These are phyloP conservation scores for Subacronicta megacephala DNA, from an alignment of 2,888 invertebrate species.

Conservation along the genomic window DNA sequence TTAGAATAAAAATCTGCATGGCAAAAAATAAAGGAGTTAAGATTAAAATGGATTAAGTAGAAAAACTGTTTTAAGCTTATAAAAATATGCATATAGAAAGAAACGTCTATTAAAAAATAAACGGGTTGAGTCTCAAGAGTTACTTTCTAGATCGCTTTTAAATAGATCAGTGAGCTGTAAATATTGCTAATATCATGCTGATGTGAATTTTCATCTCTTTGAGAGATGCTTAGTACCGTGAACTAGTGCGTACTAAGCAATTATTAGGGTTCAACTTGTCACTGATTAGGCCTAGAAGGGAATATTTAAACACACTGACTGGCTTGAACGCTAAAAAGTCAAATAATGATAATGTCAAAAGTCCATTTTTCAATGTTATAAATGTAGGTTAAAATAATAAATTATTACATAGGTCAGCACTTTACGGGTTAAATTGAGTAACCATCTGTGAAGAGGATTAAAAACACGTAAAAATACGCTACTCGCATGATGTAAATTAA, in stretches of 20 bases:
- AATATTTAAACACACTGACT: too few relatives aligned
- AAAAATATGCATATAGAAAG: constrained; percentile 4
- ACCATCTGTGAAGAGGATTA: too few relatives aligned
- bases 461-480: too few relatives aligned
- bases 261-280: constrained; percentile 13
- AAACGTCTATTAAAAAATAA: constrained; percentile 29
- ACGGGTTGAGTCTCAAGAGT: constrained; percentile 5
- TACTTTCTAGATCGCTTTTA: constrained; percentile 18
- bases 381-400: not conserved
- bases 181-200: constrained; percentile 24
- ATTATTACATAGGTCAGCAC: not conserved
- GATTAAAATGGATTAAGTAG: not conserved
- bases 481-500: too few relatives aligned
- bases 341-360: not conserved
- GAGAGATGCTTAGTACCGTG: constrained; percentile 9
- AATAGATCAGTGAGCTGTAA: constrained; percentile 29
- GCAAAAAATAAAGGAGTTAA: constrained; percentile 5
- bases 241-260: constrained; percentile 10
- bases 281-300: not conserved
- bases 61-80: not conserved
- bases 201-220: constrained; percentile 23
- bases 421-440: too few relatives aligned
- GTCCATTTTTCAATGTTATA: not conserved
- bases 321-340: too few relatives aligned
- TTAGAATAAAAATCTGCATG: not conserved